These are phyloP conservation scores for Coleophora flavipennella DNA, from an alignment of 2,888 invertebrate genomes.

Conservation along the genomic window DNA sequence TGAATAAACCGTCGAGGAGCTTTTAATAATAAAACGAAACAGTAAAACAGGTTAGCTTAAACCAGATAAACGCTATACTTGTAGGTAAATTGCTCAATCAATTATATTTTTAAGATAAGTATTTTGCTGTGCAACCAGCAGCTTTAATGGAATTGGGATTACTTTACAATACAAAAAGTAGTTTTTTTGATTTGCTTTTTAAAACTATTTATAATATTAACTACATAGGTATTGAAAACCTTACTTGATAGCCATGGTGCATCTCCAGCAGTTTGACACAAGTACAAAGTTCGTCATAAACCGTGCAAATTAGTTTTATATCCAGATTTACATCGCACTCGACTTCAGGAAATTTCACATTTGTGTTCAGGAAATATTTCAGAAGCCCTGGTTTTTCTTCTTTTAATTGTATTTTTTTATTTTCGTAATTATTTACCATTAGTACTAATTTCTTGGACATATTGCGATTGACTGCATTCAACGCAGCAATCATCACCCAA, in stretches of 20 bases:
- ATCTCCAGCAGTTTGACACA: conserved; percentile 36
- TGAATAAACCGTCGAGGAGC: no score
- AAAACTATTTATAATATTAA: background rate
- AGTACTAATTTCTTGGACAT: conserved; percentile 15
- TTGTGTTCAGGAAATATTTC: conserved; percentile 20
- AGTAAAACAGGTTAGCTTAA: no score
- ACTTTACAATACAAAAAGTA: background rate
- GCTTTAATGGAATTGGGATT: no score
- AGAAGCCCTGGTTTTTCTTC: background rate
- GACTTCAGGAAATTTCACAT: conserved; percentile 21
- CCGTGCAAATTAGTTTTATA: conserved; percentile 29
- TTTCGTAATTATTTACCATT: no score
- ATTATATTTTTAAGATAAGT: no score
- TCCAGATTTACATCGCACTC: conserved; percentile 12
- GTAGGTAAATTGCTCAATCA: no score
- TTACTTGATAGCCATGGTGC: conserved; percentile 34
- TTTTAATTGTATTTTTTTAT: no score
- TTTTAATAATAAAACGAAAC: no score
- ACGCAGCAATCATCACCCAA: conserved; percentile 24
- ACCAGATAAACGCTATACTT: no score
- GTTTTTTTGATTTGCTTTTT: no score
- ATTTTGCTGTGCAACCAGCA: no score
- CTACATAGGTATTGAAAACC: no score
- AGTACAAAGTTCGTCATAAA: conserved; percentile 36
- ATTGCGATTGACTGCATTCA: conserved; percentile 28